Conservation (phyloP, 1,140 invertebrate species). For the Vanessa atalanta region DNA sequence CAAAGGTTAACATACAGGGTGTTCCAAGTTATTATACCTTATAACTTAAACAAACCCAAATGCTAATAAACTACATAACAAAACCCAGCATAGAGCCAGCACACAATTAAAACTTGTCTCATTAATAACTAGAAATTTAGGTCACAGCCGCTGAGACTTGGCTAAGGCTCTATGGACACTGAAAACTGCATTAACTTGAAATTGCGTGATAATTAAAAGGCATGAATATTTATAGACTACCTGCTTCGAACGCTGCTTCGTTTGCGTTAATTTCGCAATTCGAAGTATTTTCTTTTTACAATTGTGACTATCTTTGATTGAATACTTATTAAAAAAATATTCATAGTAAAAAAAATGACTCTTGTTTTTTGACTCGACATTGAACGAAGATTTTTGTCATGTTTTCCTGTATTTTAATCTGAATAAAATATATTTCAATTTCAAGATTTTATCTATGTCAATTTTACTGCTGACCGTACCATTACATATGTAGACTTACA, state of each 20-base stretch:
- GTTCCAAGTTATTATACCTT: constrained; percentile 12
- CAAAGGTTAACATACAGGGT: neutral
- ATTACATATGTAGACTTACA: too few species aligned
- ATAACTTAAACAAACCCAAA: constrained; percentile 29
- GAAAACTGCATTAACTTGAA: constrained; percentile 11
- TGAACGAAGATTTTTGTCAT: too few species aligned
- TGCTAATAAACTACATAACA: constrained; percentile 39
- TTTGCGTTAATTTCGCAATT: neutral
- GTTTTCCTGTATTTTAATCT: too few species aligned
- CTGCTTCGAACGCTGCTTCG: neutral
- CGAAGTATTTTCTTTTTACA: too few species aligned
- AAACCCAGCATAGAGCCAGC: constrained; percentile 33
- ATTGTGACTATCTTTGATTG: too few species aligned
- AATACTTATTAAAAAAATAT: too few species aligned
- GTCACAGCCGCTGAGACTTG: constrained; percentile 42
- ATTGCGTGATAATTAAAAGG: constrained; percentile 3
- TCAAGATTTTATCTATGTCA: too few species aligned
- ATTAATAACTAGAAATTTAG: constrained; percentile 57
- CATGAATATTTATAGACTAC: neutral
- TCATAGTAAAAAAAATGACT: too few species aligned
- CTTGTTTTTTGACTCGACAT: too few species aligned
- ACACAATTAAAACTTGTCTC: constrained; percentile 62
- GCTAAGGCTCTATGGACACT: constrained; percentile 34
- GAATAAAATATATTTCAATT: too few species aligned
- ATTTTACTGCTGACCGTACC: too few species aligned